phyloP scores from a whole-genome alignment of 1,140 invertebrate genomes.

The Brachionus sp. region DNA sequence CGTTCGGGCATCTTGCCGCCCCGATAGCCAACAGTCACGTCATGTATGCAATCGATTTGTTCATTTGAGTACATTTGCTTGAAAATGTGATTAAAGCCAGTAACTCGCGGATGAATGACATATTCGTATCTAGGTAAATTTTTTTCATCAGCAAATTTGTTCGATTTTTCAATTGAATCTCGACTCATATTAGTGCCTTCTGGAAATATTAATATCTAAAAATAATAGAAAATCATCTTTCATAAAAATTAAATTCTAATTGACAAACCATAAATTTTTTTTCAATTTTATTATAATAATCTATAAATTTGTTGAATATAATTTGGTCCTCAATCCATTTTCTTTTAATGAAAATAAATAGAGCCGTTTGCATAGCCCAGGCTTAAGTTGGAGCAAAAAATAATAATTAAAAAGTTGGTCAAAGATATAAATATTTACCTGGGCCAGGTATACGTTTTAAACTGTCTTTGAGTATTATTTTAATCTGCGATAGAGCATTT shows the following conservation, averaged over 20 bases:
- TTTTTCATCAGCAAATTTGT: conserved; percentile 70
- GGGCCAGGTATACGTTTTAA: conserved; percentile 31
- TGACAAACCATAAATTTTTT: conserved; percentile 56
- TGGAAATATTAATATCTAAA: conserved; percentile 73
- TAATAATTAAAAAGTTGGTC: background rate
- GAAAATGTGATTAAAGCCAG: conserved; percentile 71
- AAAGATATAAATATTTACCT: background rate
- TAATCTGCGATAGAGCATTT: conserved; percentile 29
- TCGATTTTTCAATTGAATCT: conserved; percentile 69
- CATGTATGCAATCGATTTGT: conserved; percentile 45
- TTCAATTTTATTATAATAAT: conserved; percentile 68
- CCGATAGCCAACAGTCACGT: conserved; percentile 31
- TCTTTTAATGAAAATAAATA: conserved; percentile 76
- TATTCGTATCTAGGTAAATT: conserved; percentile 68
- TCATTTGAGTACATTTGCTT: conserved; percentile 66
- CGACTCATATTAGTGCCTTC: conserved; percentile 80
- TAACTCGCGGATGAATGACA: conserved; percentile 78
- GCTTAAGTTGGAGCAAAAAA: conserved; percentile 58
- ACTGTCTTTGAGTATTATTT: conserved; percentile 45
- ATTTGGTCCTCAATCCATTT: conserved; percentile 73
- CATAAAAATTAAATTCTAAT: background rate
- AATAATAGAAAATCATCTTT: conserved; percentile 45
- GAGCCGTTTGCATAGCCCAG: conserved; percentile 82
- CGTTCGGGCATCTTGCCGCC: conserved; percentile 25
- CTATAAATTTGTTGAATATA: conserved; percentile 67